These are phyloP conservation scores for Paracanthobrama guichenoti DNA, from an alignment of 2,113 vertebrate genomes.

Conservation along the genomic window DNA sequence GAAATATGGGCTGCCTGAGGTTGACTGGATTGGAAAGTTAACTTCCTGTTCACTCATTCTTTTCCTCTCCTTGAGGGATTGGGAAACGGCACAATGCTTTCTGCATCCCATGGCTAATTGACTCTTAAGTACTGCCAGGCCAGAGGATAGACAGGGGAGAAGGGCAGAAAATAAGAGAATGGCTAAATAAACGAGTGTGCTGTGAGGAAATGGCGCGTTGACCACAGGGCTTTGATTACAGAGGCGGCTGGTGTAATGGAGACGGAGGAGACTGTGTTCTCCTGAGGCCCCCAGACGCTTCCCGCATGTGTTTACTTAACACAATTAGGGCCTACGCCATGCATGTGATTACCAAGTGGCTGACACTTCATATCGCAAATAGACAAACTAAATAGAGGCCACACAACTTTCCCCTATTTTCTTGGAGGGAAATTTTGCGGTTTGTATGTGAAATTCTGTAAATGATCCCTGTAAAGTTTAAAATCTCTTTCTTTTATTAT, in stretches of 20 bases:
- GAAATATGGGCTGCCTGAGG: slow-evolving; percentile 42
- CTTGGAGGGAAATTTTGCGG: neutral
- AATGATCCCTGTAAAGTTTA: neutral
- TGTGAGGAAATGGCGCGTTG: slow-evolving; percentile 7
- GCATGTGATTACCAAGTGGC: slow-evolving; percentile 24
- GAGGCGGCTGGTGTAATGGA: slow-evolving; percentile 21
- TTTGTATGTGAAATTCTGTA: neutral
- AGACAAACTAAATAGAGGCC: slow-evolving; percentile 12
- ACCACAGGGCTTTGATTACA: slow-evolving; percentile 46
- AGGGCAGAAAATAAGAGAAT: slow-evolving; percentile 23
- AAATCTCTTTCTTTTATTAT: neutral
- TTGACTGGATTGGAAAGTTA: slow-evolving; percentile 41
- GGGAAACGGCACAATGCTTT: slow-evolving; percentile 19
- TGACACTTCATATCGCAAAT: slow-evolving; percentile 28
- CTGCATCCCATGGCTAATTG: slow-evolving; percentile 46
- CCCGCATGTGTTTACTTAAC: slow-evolving; percentile 40
- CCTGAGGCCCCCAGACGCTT: slow-evolving; percentile 58
- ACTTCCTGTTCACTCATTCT: slow-evolving; percentile 38
- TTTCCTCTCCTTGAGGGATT: slow-evolving; percentile 24
- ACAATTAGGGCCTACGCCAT: neutral
- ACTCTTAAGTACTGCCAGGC: slow-evolving; percentile 21
- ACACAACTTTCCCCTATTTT: neutral
- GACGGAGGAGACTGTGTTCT: slow-evolving; percentile 52
- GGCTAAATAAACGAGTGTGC: slow-evolving; percentile 45
- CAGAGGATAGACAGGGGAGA: slow-evolving; percentile 26